Evolutionary conservation across 2,113 vertebrate species (phyloP).

Genomic region (Tyto alba): DNA sequence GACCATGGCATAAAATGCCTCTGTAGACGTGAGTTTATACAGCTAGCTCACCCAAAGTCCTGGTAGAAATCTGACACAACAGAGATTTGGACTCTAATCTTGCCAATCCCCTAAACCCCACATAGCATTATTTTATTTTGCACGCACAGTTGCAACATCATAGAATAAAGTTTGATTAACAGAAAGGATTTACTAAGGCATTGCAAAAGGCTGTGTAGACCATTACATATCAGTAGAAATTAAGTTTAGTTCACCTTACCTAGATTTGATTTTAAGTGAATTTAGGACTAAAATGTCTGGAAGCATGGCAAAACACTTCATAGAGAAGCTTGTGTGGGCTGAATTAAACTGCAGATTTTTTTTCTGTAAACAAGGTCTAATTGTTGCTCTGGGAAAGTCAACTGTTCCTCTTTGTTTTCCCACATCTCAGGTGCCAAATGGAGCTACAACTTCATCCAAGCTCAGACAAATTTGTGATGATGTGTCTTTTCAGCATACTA

Average conservation of each 20-base stretch:
- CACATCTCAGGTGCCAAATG: background rate
- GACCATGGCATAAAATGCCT: background rate
- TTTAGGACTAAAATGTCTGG: background rate
- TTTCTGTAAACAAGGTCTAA: background rate
- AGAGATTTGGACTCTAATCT: background rate
- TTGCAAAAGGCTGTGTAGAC: background rate
- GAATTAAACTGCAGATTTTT: background rate
- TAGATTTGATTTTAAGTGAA: background rate
- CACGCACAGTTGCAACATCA: background rate
- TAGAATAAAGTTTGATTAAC: background rate
- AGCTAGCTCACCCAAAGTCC: background rate
- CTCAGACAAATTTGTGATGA: background rate
- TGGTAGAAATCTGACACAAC: background rate
- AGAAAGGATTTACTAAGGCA: background rate
- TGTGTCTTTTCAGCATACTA: background rate
- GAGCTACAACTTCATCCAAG: background rate
- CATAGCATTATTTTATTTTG: background rate
- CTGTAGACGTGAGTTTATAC: background rate
- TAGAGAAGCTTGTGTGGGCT: background rate
- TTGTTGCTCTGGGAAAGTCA: slow-evolving; percentile 15
- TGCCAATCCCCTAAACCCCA: background rate
- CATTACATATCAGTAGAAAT: background rate
- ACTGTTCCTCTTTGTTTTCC: background rate
- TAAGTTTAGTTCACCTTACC: background rate
- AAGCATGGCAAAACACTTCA: background rate